These are phyloP conservation scores for Formica aserva DNA, from an alignment of 2,888 invertebrate species.

Conservation along the genomic window DNA sequence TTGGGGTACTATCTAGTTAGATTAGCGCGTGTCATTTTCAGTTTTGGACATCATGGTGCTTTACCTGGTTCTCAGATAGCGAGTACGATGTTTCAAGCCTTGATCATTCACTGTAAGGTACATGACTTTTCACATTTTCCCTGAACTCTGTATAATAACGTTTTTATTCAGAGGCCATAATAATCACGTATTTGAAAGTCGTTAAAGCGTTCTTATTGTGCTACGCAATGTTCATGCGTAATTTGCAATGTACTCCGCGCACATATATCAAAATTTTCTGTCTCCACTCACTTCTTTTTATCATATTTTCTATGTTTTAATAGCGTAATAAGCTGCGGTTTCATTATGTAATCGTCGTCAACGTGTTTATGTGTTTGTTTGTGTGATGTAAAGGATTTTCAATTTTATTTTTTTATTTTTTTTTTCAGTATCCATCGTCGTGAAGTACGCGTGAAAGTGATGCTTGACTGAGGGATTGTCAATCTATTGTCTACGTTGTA, in stretches of 20 bases:
- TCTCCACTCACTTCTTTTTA: not conserved
- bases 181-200: not conserved
- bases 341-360: not conserved
- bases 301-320: not conserved
- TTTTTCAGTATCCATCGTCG: slow-evolving; percentile 81
- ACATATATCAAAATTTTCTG: not conserved
- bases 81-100: slow-evolving; percentile 68
- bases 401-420: slow-evolving; percentile 58
- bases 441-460: slow-evolving; percentile 79
- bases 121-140: slow-evolving; percentile 26
- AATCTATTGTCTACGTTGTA: slow-evolving; percentile 50
- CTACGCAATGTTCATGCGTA: not conserved
- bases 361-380: no score
- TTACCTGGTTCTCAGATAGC: slow-evolving; percentile 84
- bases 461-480: slow-evolving; percentile 42
- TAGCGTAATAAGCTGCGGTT: not conserved
- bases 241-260: not conserved
- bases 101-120: slow-evolving; percentile 70
- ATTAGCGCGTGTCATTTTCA: slow-evolving; percentile 79
- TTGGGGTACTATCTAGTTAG: slow-evolving; percentile 50
- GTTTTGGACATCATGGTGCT: slow-evolving; percentile 83
- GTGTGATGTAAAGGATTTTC: not conserved
- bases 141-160: slow-evolving; percentile 5
- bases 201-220: not conserved
- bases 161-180: not conserved